phyloP scores from a whole-genome alignment of 64 coral and sea anemone species.

The Montipora efflorescens region DNA sequence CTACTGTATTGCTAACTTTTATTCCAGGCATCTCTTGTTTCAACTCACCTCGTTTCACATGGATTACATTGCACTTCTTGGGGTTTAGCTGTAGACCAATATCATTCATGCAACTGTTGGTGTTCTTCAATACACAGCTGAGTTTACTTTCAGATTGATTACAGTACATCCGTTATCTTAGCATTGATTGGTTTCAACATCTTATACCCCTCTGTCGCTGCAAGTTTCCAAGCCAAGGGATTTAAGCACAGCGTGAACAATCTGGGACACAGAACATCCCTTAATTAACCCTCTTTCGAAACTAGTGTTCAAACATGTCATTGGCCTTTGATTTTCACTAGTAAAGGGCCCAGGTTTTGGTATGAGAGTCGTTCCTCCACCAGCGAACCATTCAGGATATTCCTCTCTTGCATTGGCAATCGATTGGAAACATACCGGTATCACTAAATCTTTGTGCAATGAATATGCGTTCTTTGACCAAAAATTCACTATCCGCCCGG shows the following conservation, averaged over 20 bases:
- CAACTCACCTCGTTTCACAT: conserved; percentile 21
- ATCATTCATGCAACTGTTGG: conserved; percentile 30
- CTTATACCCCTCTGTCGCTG: neutral
- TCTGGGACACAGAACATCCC: neutral
- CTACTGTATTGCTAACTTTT: conserved; percentile 14
- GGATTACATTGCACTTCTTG: conserved; percentile 26
- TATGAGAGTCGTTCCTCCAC: conserved; percentile 24
- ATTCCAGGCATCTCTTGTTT: neutral
- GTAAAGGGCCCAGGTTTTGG: conserved; percentile 19
- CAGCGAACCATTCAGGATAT: conserved; percentile 28
- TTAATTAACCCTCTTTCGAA: neutral
- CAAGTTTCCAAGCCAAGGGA: conserved; percentile 7
- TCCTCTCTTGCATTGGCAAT: conserved; percentile 10
- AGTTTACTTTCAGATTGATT: conserved; percentile 31
- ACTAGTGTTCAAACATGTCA: neutral
- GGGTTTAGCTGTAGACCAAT: conserved; percentile 11
- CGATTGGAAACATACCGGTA: neutral
- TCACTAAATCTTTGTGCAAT: conserved; percentile 4
- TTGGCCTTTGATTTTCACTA: conserved; percentile 3
- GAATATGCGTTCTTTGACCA: conserved; percentile 3
- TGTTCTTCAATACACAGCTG: conserved; percentile 15
- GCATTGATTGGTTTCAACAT: conserved; percentile 23
- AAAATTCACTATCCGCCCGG: neutral
- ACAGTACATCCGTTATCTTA: conserved; percentile 11
- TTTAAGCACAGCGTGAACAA: neutral